Percentiles rank a stretch among this genome's conserved stretches.
These are phyloP conservation scores for Eurois occulta DNA, from an alignment of 2,888 invertebrate species.

Conservation along the genomic window DNA sequence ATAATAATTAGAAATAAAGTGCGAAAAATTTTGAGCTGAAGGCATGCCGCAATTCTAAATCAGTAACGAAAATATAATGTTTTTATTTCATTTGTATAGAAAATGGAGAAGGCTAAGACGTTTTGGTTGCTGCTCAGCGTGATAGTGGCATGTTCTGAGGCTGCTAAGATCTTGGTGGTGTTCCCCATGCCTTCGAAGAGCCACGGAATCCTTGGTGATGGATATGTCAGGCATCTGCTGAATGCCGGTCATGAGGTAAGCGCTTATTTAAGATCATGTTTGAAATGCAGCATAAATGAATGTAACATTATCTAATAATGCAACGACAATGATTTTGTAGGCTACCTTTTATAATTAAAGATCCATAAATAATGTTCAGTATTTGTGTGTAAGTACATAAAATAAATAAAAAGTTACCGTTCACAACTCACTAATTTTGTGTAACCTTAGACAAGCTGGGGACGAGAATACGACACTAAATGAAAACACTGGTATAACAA, in stretches of 20 bases:
- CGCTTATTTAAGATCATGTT: not conserved
- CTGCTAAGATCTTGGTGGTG: conserved; percentile 70
- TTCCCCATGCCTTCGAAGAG: conserved; percentile 71
- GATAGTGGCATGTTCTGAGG: conserved; percentile 42
- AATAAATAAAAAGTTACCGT: not conserved
- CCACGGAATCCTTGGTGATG: conserved; percentile 73
- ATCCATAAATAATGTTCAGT: too few relatives aligned
- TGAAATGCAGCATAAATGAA: not conserved
- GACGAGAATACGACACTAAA: too few relatives aligned
- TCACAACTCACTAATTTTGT: not conserved
- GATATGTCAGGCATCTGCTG: conserved; percentile 67
- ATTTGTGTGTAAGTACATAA: too few relatives aligned
- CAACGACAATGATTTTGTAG: not conserved
- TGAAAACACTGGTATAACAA: too few relatives aligned
- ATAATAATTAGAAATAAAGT: not conserved
- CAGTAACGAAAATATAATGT: not conserved
- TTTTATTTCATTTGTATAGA: conserved; percentile 16
- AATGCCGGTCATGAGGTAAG: conserved; percentile 75
- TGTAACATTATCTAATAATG: not conserved
- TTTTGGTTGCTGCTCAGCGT: conserved; percentile 36
- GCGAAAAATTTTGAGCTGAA: not conserved
- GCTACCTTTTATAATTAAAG: not conserved
- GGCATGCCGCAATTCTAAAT: not conserved
- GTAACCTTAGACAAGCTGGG: too few relatives aligned
- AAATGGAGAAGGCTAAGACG: conserved; percentile 16